phyloP scores from a whole-genome alignment of 2,888 invertebrate species.

The Diaphora mendica region DNA sequence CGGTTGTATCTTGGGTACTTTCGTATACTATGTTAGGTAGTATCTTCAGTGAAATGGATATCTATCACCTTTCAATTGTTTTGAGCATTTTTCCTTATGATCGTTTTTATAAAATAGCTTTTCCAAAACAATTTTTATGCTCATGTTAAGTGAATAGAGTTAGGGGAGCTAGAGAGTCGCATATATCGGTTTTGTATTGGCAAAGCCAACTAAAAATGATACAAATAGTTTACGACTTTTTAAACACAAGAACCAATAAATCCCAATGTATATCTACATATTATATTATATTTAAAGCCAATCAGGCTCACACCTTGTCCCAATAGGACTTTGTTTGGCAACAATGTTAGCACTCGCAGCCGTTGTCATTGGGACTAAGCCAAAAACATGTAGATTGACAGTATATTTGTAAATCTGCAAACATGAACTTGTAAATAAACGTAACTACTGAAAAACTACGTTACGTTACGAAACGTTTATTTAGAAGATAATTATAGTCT shows the following conservation, averaged over 20 bases:
- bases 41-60: neutral
- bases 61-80: neutral
- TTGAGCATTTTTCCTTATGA: neutral
- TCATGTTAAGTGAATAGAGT: no score
- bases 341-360: neutral
- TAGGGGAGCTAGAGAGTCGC: no score
- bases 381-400: neutral
- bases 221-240: no score
- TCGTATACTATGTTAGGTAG: neutral
- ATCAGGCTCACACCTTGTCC: neutral
- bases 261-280: neutral
- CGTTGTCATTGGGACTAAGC: conserved; percentile 1
- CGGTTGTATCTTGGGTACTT: neutral
- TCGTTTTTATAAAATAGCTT: neutral
- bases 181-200: no score
- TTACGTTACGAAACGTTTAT: neutral
- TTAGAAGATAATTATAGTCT: neutral
- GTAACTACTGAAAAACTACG: no score
- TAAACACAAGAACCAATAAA: neutral
- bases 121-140: neutral
- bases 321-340: neutral
- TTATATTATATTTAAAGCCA: neutral
- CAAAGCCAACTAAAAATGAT: no score
- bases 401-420: neutral
- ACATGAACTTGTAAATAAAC: neutral